phyloP scores from a whole-genome alignment of 2,797 vertebrate species.

The Dendrocincla tyrannina region DNA sequence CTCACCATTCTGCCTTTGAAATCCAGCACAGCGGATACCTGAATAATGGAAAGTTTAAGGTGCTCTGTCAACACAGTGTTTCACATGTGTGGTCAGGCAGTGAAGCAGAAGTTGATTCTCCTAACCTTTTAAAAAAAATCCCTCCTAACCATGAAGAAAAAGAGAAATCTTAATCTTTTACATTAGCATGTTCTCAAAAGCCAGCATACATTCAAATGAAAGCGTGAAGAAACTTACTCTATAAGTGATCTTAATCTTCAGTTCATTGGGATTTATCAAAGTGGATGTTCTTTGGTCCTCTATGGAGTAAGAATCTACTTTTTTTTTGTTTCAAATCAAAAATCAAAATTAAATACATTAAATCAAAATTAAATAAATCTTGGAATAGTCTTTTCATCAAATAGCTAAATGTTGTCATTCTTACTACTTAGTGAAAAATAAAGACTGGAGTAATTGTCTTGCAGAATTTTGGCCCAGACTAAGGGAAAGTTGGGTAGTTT shows the following conservation, averaged over 20 bases:
- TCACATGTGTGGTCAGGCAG: background rate
- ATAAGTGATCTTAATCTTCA: background rate
- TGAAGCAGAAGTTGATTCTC: background rate
- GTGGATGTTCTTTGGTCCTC: background rate
- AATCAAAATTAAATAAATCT: background rate
- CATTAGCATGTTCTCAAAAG: background rate
- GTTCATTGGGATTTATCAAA: background rate
- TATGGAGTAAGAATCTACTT: background rate
- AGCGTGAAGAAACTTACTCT: background rate
- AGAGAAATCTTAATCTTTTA: background rate
- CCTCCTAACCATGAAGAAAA: background rate
- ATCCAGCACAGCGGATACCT: background rate
- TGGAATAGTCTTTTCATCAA: background rate
- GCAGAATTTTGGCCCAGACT: background rate
- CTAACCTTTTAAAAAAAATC: too few relatives aligned
- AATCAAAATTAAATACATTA: background rate
- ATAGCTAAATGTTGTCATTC: background rate
- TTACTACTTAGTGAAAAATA: accelerated
- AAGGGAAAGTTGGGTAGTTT: background rate
- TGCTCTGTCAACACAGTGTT: background rate
- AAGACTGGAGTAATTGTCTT: background rate
- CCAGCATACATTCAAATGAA: background rate
- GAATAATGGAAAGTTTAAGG: background rate
- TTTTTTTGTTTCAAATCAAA: background rate
- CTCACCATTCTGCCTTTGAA: background rate